These are phyloP conservation scores for Diacarnus erythraeanus DNA, from an alignment of 37 sponge, comb jelly and placozoan genomes.

Conservation along the genomic window DNA sequence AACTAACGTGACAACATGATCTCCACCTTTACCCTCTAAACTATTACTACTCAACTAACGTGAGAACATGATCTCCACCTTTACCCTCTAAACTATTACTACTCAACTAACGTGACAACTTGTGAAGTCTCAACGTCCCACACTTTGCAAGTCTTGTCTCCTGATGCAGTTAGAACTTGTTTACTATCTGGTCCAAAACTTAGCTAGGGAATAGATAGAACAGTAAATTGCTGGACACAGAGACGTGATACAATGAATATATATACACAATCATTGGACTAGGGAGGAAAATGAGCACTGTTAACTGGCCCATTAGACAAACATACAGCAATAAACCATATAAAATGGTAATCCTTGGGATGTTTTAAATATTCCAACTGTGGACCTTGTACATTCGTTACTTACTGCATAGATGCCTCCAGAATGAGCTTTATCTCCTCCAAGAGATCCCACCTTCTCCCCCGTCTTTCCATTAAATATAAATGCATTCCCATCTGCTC, in stretches of 20 bases:
- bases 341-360: background rate
- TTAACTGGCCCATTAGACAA: background rate
- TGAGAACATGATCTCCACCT: background rate
- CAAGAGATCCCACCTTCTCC: conserved; percentile 72
- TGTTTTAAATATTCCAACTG: background rate
- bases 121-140: conserved; percentile 89
- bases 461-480: conserved; percentile 89
- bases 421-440: conserved; percentile 83
- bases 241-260: background rate
- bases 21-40: too few relatives aligned
- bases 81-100: background rate
- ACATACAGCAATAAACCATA: background rate
- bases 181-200: conserved; percentile 81
- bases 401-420: conserved; percentile 91
- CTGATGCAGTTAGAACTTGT: conserved; percentile 93
- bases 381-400: background rate
- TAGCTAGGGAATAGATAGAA: conserved; percentile 29
- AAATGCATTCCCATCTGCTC: conserved; percentile 85
- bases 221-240: background rate
- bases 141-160: conserved; percentile 93
- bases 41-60: too few relatives aligned
- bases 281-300: background rate
- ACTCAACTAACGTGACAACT: conserved; percentile 68
- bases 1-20: too few relatives aligned
- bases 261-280: background rate